Conservation (phyloP, 2,113 vertebrate genomes). For the Macheiramphus alcinus region DNA sequence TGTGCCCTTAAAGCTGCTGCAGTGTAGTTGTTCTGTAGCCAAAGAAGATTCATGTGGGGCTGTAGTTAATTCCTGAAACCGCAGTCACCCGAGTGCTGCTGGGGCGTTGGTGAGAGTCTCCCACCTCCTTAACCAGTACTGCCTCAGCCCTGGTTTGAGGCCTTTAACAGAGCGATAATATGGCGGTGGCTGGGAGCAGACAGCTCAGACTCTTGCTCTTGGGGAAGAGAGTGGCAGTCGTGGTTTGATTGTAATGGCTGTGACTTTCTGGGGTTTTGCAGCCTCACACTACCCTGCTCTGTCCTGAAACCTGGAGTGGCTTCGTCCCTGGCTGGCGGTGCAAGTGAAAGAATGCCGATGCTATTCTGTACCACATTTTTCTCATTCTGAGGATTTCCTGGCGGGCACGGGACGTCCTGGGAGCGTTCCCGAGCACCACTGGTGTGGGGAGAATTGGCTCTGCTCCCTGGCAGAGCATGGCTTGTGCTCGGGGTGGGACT, state of each 20-base stretch:
- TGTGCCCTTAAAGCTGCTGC: neutral
- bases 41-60: neutral
- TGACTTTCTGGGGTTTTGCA: neutral
- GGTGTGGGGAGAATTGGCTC: neutral
- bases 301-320: neutral
- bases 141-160: neutral
- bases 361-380: conserved; percentile 28
- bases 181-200: neutral
- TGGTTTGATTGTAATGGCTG: fast-evolving
- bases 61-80: neutral
- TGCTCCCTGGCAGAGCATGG: neutral
- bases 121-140: neutral
- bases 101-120: neutral
- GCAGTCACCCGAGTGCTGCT: fast-evolving
- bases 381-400: conserved; percentile 50
- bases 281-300: neutral
- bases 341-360: neutral
- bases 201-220: neutral
- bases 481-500: neutral
- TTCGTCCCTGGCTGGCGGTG: neutral
- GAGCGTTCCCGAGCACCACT: neutral
- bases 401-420: neutral
- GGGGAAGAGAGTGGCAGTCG: neutral
- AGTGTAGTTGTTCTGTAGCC: neutral
- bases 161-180: fast-evolving